These are phyloP conservation scores for Botia almorhae DNA, from an alignment of 2,797 vertebrate genomes.

Conservation along the genomic window DNA sequence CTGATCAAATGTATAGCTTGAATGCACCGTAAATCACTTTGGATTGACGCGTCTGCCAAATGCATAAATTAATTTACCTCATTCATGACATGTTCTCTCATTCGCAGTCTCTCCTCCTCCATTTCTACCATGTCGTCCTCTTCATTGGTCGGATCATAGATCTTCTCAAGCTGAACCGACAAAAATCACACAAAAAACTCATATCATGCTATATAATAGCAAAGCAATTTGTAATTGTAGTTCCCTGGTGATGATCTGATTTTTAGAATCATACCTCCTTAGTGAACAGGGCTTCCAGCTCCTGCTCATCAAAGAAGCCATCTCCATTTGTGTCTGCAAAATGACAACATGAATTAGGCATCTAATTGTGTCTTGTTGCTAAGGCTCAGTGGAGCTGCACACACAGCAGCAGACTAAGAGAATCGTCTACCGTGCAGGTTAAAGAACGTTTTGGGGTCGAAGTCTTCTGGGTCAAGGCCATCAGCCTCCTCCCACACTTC, in stretches of 20 bases:
- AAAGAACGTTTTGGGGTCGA: conserved; percentile 99
- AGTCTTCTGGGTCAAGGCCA: conserved; percentile 95
- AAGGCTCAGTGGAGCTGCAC: background rate
- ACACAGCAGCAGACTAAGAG: background rate
- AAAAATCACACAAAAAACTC: background rate
- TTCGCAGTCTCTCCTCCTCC: conserved; percentile 95
- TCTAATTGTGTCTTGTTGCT: background rate
- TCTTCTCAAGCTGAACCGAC: conserved; percentile 88
- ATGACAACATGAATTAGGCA: background rate
- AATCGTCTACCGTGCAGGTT: conserved; percentile 89
- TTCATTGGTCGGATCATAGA: conserved; percentile 94
- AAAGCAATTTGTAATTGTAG: background rate
- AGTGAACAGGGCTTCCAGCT: conserved; percentile 95
- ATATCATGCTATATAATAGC: background rate
- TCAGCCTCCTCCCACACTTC: conserved; percentile 98
- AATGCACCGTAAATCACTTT: no score
- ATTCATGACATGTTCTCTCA: conserved; percentile 98
- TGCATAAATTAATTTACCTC: conserved; percentile 75
- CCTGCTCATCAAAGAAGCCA: conserved; percentile 96
- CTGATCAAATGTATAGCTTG: no score
- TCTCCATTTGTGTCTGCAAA: conserved; percentile 91
- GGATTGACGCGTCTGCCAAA: no score
- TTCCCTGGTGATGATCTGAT: background rate
- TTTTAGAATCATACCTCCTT: conserved; percentile 85
- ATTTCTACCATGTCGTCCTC: conserved; percentile 99